Conservation (phyloP, 1,140 invertebrate genomes). For the Dinothrombium tinctorium region DNA sequence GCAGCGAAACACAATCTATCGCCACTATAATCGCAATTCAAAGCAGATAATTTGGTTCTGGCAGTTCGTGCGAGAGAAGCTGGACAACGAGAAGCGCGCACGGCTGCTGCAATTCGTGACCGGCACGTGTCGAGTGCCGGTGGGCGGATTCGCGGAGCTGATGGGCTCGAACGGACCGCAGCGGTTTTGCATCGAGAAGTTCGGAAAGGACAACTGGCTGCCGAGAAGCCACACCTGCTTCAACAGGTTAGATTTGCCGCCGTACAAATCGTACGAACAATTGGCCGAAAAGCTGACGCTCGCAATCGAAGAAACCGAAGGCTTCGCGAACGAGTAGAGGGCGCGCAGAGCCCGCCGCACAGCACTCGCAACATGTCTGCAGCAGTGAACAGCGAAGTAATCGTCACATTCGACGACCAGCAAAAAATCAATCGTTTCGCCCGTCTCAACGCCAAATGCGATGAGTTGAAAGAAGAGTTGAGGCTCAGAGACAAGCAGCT, state of each 20-base stretch:
- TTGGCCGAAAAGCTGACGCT: constrained; percentile 84
- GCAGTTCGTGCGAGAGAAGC: constrained; percentile 61
- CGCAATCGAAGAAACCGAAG: constrained; percentile 99
- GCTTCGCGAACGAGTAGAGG: constrained; percentile 98
- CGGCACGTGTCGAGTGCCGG: constrained; percentile 80
- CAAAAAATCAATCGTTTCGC: constrained; percentile 94
- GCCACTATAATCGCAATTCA: constrained; percentile 83
- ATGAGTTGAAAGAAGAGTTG: constrained; percentile 74
- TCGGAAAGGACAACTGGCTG: constrained; percentile 97
- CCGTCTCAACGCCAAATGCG: constrained; percentile 62
- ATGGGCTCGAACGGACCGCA: constrained; percentile 98
- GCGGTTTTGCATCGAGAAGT: constrained; percentile 96
- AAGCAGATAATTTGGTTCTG: constrained; percentile 51
- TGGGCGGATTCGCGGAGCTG: constrained; percentile 87
- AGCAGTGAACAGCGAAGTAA: constrained; percentile 40
- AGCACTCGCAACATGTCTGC: background rate
- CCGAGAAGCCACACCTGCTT: constrained; percentile 92
- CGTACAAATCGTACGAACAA: constrained; percentile 88
- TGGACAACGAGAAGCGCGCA: constrained; percentile 80
- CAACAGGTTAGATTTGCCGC: constrained; percentile 79
- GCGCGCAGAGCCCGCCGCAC: too few relatives aligned
- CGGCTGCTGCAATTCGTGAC: constrained; percentile 84
- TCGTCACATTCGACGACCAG: constrained; percentile 88
- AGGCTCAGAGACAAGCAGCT: constrained; percentile 65
- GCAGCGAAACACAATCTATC: constrained; percentile 81